Evolutionary conservation across 2,888 invertebrate genomes (phyloP), one percentile per base, ranked within the genome.

Genomic region (Pammene fasciana): DNA sequence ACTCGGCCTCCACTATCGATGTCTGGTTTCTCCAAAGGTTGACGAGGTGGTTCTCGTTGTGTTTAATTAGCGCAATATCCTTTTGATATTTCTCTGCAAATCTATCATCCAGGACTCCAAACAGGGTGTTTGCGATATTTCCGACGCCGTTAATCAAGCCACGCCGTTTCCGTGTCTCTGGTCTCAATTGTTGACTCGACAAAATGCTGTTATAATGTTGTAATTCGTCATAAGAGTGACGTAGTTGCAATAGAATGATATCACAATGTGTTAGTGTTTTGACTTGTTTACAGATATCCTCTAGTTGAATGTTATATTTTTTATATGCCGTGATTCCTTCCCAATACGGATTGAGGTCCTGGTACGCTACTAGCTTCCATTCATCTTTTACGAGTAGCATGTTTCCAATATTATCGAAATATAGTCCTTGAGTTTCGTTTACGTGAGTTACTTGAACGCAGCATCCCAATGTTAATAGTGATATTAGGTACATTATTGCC

Each of bases 271-370:
- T 57, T 68, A 16, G 61, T 26, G 18, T 45, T 10, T 41, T 36
- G 18, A 36, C 38, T 48, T 43, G 41, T n/a, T n/a, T n/a, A n/a
- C n/a, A n/a, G n/a, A n/a, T n/a, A n/a, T n/a, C n/a, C n/a, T n/a
- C n/a, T n/a, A n/a, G n/a, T n/a, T n/a, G n/a, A n/a, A n/a, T n/a
- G n/a, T n/a, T n/a, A n/a, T n/a, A n/a, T n/a, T n/a, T n/a, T n/a
- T 60, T 34, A 14, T 71, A 43, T 57, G 67, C 11, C n/a, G 57
- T 14, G 14, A 41, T 65, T 11, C 70, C 72, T 46, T 67, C 41
- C 62, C 67, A 67, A 57, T 72, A 70, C n/a, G 70, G 67, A 14
- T 62, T 18, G 50, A 68, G 65, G 62, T 73, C 67, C 18, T 74
- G 71, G 56, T 72, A 74, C n/a, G n/a, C 45, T 45, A 45, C n/a